Evolutionary conservation across 37 sponge, comb jelly and placozoan species (phyloP).

Genomic region (Axinella damicornis): DNA sequence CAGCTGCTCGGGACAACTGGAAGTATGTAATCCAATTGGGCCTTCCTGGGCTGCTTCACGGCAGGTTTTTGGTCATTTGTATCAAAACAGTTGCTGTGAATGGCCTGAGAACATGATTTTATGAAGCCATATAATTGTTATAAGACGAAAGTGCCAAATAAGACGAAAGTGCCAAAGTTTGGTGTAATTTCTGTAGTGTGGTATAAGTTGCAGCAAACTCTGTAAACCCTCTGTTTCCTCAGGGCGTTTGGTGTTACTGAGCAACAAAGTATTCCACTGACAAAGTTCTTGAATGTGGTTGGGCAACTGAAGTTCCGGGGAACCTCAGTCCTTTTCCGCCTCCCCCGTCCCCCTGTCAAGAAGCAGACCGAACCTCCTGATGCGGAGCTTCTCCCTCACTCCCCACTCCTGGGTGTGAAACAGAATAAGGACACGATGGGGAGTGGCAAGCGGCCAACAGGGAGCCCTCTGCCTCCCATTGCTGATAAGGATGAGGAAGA

Average conservation of each 20-base stretch:
- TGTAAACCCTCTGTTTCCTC: neutral
- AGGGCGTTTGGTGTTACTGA: slow-evolving; percentile 34
- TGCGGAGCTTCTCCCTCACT: too few relatives aligned
- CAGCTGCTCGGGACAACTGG: slow-evolving; percentile 44
- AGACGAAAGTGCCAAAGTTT: too few relatives aligned
- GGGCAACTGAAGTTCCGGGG: slow-evolving; percentile 96
- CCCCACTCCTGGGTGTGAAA: neutral
- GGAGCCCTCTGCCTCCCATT: neutral
- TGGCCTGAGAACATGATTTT: too few relatives aligned
- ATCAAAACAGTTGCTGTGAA: too few relatives aligned
- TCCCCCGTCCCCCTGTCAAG: slow-evolving; percentile 71
- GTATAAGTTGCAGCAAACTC: too few relatives aligned
- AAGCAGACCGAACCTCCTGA: neutral
- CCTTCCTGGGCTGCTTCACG: too few relatives aligned
- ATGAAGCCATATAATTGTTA: too few relatives aligned
- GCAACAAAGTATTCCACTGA: slow-evolving; percentile 59
- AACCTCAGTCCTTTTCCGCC: slow-evolving; percentile 88
- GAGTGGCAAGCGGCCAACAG: too few relatives aligned
- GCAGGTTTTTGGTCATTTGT: too few relatives aligned
- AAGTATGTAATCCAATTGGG: slow-evolving; percentile 36
- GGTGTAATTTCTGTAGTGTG: too few relatives aligned
- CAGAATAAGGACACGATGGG: too few relatives aligned
- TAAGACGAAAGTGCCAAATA: too few relatives aligned
- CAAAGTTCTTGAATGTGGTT: slow-evolving; percentile 75
- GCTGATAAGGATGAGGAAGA: neutral